Conservation (phyloP, 2,888 invertebrate genomes). For the Serripes groenlandicus region DNA sequence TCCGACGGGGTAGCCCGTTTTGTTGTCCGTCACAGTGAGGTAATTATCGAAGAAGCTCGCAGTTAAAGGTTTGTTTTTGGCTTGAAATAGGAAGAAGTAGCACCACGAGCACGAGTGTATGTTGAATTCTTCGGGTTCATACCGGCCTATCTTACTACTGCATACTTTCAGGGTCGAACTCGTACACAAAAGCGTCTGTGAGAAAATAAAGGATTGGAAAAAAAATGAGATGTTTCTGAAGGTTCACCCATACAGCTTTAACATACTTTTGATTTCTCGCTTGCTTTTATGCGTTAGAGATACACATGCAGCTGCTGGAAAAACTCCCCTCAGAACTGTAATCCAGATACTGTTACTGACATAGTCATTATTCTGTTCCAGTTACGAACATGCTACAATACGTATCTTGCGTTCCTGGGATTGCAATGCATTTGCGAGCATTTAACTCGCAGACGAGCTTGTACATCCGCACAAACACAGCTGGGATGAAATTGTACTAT, state of each 20-base stretch:
- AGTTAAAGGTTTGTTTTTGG: not conserved
- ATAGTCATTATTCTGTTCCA: not conserved
- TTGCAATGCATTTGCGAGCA: too few relatives aligned
- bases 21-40: slow-evolving; percentile 21
- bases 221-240: not conserved
- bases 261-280: not conserved
- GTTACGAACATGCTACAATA: not conserved
- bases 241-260: not conserved
- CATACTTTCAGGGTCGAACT: not conserved
- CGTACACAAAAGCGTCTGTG: not conserved
- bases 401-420: too few relatives aligned
- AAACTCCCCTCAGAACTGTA: not conserved
- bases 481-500: too few relatives aligned
- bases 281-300: not conserved
- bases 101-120: slow-evolving; percentile 53
- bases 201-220: not conserved
- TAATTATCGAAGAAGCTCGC: slow-evolving; percentile 1
- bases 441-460: too few relatives aligned
- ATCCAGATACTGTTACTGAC: not conserved
- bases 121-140: slow-evolving; percentile 26
- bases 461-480: too few relatives aligned
- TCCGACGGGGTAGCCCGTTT: slow-evolving; percentile 20
- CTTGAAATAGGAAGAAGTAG: slow-evolving; percentile 48
- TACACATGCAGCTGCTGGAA: not conserved
- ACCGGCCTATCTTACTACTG: slow-evolving; percentile 44